Evolutionary conservation across 2,113 vertebrate species (phyloP).

Genomic region (Cochlearius cochlearius): DNA sequence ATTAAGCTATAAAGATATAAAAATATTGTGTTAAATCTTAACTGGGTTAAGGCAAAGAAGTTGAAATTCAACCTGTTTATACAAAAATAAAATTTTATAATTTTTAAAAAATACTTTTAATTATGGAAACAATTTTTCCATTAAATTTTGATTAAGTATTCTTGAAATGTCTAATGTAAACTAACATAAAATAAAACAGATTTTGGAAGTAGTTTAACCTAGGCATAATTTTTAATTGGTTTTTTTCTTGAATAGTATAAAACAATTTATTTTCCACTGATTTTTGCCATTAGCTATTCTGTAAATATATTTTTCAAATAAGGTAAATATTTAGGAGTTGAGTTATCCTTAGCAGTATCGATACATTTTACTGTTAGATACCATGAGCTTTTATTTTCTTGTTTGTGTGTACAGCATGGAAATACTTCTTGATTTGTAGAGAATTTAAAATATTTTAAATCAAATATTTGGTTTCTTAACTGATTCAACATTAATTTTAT

Average conservation of each 20-base stretch:
- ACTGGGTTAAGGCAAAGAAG: not conserved
- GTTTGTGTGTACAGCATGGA: not conserved
- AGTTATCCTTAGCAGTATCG: not conserved
- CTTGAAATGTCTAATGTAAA: not conserved
- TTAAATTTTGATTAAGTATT: not conserved
- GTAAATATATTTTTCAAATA: not conserved
- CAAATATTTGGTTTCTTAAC: conserved; percentile 9
- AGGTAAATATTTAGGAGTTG: not conserved
- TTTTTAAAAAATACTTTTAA: not conserved
- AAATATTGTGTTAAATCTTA: not conserved
- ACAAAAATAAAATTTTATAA: not conserved
- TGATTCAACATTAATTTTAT: not conserved
- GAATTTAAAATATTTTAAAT: not conserved
- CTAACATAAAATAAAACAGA: not conserved
- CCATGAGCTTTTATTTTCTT: not conserved
- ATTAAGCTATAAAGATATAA: not conserved
- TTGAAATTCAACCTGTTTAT: not conserved
- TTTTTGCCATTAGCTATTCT: not conserved
- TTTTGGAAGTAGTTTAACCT: not conserved
- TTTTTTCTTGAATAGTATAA: not conserved
- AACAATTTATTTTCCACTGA: not conserved
- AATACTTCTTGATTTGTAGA: not conserved
- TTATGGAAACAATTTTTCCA: not conserved
- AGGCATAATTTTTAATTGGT: not conserved
- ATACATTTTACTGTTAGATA: not conserved